A percentile compares a stretch with the other conserved stretches of the same genome.
phyloP scores from a whole-genome alignment of 2,888 invertebrate genomes.

The Andrena fulva region DNA sequence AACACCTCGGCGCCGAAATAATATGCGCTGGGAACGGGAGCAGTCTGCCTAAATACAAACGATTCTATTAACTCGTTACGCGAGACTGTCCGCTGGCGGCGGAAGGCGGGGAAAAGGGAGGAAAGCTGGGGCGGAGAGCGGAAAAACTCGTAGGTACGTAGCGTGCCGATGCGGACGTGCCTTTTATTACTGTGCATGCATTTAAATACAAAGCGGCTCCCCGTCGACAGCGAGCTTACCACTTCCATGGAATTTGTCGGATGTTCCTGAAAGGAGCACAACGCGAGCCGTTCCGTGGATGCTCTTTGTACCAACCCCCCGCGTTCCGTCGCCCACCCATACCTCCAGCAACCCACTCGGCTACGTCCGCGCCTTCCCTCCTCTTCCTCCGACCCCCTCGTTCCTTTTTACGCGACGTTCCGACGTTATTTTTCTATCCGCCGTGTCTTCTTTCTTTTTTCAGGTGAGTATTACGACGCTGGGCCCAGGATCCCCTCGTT shows the following conservation, averaged over 20 bases:
- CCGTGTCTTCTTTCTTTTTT: conserved; percentile 56
- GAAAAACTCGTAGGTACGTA: conserved; percentile 34
- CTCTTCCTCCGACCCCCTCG: background rate
- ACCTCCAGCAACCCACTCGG: background rate
- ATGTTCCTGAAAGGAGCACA: conserved; percentile 58
- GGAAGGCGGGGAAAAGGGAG: background rate
- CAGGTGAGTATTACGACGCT: conserved; percentile 70
- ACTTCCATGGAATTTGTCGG: conserved; percentile 69
- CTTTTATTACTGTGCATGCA: conserved; percentile 72
- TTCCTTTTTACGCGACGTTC: conserved; percentile 39
- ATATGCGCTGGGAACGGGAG: conserved; percentile 12
- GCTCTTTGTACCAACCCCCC: conserved; percentile 36
- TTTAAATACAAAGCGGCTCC: conserved; percentile 73
- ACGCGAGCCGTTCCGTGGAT: conserved; percentile 45
- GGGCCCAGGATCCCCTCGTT: conserved; percentile 48
- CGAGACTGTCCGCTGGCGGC: conserved; percentile 12
- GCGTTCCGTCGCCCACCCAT: background rate
- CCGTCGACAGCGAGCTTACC: conserved; percentile 54
- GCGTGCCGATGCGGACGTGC: conserved; percentile 67
- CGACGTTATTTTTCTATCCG: conserved; percentile 57
- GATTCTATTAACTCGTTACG: conserved; percentile 46
- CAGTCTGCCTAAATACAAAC: conserved; percentile 25
- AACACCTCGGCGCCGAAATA: conserved; percentile 14
- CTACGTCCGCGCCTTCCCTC: background rate
- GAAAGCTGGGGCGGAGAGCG: conserved; percentile 24